Evolutionary conservation across 2,113 vertebrate species (phyloP).

Genomic region (Xenopus borealis): DNA sequence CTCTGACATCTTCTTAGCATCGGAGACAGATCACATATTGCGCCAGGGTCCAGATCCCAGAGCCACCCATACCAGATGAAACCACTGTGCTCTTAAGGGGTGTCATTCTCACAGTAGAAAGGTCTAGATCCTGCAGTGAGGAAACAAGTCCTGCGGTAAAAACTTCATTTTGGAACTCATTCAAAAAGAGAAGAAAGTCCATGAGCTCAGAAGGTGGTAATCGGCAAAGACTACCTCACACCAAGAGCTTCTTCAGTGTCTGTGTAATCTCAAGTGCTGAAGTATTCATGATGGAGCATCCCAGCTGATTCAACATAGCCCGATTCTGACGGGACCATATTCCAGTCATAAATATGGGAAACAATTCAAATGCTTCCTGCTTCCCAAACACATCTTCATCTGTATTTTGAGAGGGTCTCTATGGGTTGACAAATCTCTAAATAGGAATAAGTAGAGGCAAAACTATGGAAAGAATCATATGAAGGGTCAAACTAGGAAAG

Average conservation of each 20-base stretch:
- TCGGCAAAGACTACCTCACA: constrained; percentile 69
- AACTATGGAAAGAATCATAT: too few species aligned
- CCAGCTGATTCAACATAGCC: constrained; percentile 81
- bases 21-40: constrained; percentile 72
- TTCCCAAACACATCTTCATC: constrained; percentile 54
- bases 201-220: constrained; percentile 86
- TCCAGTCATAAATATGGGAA: constrained; percentile 93
- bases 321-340: constrained; percentile 86
- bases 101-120: constrained; percentile 82
- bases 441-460: too few species aligned
- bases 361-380: constrained; percentile 85
- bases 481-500: too few species aligned
- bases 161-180: constrained; percentile 91
- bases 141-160: constrained; percentile 82
- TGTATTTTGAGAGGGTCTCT: constrained; percentile 75
- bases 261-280: constrained; percentile 84
- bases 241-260: constrained; percentile 78
- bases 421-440: too few species aligned
- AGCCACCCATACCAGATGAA: constrained; percentile 75
- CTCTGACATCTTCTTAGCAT: constrained; percentile 75
- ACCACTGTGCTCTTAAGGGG: constrained; percentile 87
- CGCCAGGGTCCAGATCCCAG: constrained; percentile 68
- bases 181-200: constrained; percentile 89
- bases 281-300: constrained; percentile 86
- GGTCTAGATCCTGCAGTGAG: constrained; percentile 71